Conservation (phyloP, 2,113 vertebrate species). For the Heterocephalus glaber region DNA sequence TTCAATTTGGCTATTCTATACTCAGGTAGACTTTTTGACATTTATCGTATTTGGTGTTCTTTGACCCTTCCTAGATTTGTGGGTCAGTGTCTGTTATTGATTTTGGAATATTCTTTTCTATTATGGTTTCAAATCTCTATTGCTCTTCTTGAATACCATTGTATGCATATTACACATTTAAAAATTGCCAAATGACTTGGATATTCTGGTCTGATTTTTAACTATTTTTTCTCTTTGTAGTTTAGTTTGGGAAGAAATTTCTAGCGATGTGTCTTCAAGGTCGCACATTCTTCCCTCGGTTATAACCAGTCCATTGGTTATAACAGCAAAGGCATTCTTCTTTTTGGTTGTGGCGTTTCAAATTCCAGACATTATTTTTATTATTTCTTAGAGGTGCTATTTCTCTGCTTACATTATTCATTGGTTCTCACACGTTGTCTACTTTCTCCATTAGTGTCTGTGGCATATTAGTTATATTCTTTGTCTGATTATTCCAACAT, state of each 20-base stretch:
- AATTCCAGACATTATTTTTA: neutral
- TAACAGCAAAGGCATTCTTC: neutral
- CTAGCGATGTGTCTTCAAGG: neutral
- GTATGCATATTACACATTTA: neutral
- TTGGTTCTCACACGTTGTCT: neutral
- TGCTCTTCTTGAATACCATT: neutral
- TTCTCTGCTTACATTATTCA: neutral
- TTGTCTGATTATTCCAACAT: neutral
- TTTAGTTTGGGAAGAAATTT: neutral
- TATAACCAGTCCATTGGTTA: neutral
- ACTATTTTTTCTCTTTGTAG: neutral
- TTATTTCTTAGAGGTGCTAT: neutral
- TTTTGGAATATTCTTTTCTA: neutral
- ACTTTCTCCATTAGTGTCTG: neutral
- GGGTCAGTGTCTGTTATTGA: neutral
- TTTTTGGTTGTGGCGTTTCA: neutral
- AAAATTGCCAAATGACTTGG: neutral
- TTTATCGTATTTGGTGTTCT: neutral
- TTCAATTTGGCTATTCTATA: neutral
- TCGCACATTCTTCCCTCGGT: neutral
- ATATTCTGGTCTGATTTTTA: neutral
- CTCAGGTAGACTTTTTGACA: neutral
- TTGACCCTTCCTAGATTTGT: neutral
- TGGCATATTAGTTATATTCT: neutral
- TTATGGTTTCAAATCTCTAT: neutral